phyloP scores from a whole-genome alignment of 2,113 vertebrate genomes.

The Hippolais icterina region DNA sequence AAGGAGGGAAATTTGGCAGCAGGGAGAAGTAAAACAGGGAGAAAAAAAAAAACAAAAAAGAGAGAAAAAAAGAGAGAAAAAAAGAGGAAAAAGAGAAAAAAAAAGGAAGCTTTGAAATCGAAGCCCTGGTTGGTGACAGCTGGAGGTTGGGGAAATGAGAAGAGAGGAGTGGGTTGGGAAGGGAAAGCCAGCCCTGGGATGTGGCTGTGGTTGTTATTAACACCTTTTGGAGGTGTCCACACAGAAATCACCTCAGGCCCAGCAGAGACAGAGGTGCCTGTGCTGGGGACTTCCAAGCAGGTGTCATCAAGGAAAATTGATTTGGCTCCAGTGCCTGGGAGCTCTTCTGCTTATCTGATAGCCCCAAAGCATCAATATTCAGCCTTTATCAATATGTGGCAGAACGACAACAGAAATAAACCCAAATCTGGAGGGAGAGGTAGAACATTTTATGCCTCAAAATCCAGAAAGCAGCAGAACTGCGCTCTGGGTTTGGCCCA shows the following conservation, averaged over 20 bases:
- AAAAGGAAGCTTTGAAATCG: not conserved
- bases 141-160: fast-evolving
- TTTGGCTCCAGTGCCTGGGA: not conserved
- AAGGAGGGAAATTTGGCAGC: not conserved
- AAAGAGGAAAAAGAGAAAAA: not conserved
- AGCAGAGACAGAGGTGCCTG: not conserved
- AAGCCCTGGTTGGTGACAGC: not conserved
- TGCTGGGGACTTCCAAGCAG: not conserved
- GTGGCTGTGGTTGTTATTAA: not conserved
- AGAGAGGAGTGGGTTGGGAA: not conserved
- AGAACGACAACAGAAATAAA: not conserved
- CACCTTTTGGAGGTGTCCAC: not conserved
- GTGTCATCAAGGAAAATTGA: not conserved
- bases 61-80: fast-evolving
- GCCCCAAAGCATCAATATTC: not conserved
- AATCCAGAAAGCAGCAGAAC: not conserved
- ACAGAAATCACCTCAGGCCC: not conserved
- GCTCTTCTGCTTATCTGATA: not conserved
- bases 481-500: fast-evolving
- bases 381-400: not conserved
- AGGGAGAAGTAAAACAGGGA: not conserved
- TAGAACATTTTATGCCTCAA: not conserved
- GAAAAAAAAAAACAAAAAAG: not conserved
- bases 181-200: not conserved
- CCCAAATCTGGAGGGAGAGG: not conserved